Percentiles rank a stretch among this genome's conserved stretches.
These are phyloP conservation scores for Latrodectus elegans DNA, from an alignment of 2,888 invertebrate species.

Conservation along the genomic window DNA sequence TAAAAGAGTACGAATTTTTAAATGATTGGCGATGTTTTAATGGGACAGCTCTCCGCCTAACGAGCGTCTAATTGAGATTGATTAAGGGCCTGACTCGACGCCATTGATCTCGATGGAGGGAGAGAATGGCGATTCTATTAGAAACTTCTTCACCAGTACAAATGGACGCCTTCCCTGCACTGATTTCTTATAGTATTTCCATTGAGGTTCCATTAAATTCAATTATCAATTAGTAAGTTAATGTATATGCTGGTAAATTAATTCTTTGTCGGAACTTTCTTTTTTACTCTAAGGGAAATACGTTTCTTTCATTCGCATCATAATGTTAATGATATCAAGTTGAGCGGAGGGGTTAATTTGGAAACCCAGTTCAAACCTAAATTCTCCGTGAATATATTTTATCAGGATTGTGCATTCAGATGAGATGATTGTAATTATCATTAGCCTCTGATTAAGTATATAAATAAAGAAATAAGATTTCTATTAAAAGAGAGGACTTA, in stretches of 20 bases:
- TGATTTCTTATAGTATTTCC: constrained; percentile 10
- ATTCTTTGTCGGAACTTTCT: constrained; percentile 32
- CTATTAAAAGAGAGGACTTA: too few relatives aligned
- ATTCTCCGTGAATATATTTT: too few relatives aligned
- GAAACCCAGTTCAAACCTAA: too few relatives aligned
- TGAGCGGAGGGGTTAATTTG: neutral
- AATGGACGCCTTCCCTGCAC: neutral
- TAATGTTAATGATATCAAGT: constrained; percentile 8
- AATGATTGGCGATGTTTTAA: constrained; percentile 45
- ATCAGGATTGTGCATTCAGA: too few relatives aligned
- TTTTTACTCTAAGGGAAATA: neutral
- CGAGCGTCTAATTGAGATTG: constrained; percentile 52
- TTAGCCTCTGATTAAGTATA: too few relatives aligned
- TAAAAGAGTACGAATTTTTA: constrained; percentile 20
- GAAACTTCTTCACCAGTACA: constrained; percentile 12
- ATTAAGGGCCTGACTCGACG: constrained; percentile 19
- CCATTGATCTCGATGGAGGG: constrained; percentile 17
- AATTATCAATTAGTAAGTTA: constrained; percentile 49
- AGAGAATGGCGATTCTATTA: constrained; percentile 34
- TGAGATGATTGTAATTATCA: too few relatives aligned
- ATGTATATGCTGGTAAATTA: constrained; percentile 42
- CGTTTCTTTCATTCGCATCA: neutral
- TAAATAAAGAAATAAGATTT: too few relatives aligned
- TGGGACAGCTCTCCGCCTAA: constrained; percentile 28
- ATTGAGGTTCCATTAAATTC: constrained; percentile 37